Evolutionary conservation across 92 coral and sea anemone species (phyloP).

Genomic region (Montipora capitata): DNA sequence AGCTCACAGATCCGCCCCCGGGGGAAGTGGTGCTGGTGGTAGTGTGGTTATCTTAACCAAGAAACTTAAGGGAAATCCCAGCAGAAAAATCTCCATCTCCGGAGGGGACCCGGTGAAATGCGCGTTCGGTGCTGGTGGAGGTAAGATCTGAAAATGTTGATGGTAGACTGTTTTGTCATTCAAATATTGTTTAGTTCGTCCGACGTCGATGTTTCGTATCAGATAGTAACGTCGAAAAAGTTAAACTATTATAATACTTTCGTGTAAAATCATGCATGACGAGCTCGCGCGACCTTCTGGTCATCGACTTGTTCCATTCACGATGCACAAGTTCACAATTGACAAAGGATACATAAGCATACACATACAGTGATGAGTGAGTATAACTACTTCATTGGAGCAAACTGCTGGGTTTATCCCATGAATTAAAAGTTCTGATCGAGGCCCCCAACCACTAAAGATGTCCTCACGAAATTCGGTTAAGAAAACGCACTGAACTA

Average conservation of each 20-base stretch:
- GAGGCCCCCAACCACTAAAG: no score
- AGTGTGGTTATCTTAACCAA: constrained; percentile 65
- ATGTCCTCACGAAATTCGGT: not conserved
- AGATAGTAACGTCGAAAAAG: no score
- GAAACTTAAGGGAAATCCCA: constrained; percentile 27
- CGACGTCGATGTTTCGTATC: no score
- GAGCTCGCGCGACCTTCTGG: no score
- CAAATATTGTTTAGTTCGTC: no score
- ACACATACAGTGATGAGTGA: not conserved
- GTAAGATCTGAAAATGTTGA: constrained; percentile 7
- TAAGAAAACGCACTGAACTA: no score
- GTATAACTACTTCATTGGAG: not conserved
- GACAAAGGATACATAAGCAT: not conserved
- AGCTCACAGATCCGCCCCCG: constrained; percentile 59
- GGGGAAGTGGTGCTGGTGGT: constrained; percentile 87
- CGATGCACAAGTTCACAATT: no score
- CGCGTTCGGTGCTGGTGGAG: constrained; percentile 67
- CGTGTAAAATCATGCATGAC: no score
- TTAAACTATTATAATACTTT: no score
- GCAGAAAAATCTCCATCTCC: constrained; percentile 39
- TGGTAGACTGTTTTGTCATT: no score
- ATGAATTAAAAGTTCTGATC: no score
- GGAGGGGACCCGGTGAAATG: constrained; percentile 65
- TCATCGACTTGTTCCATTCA: no score
- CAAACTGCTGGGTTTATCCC: not conserved